Evolutionary conservation across 2,113 vertebrate genomes (phyloP).

Genomic region (Macrotus californicus): DNA sequence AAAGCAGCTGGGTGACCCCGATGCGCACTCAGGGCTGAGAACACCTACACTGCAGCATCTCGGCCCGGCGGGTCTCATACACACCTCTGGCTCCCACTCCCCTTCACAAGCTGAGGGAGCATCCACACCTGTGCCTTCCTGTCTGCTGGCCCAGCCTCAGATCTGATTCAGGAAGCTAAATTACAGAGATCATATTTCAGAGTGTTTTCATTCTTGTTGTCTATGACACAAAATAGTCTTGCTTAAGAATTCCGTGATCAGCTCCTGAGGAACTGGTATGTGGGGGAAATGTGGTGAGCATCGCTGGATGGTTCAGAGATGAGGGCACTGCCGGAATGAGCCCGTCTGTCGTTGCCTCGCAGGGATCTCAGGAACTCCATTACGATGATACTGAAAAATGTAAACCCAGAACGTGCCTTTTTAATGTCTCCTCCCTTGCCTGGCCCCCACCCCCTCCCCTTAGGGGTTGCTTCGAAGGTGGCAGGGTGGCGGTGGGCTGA

Average conservation of each 20-base stretch:
- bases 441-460: neutral
- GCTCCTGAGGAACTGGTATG: neutral
- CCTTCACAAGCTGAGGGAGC: neutral
- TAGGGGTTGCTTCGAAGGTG: neutral
- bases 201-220: neutral
- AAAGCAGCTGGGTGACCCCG: neutral
- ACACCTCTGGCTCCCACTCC: neutral
- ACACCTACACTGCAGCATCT: neutral
- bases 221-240: neutral
- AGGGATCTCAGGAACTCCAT: neutral
- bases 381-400: neutral
- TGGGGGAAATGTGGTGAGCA: neutral
- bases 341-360: neutral
- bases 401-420: neutral
- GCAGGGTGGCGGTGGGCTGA: neutral
- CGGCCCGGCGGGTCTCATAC: neutral
- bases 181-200: neutral
- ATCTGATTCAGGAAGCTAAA: neutral
- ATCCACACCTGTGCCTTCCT: neutral
- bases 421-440: neutral
- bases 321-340: neutral
- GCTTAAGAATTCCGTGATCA: neutral
- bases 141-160: neutral
- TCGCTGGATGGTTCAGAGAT: neutral
- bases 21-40: neutral